Evolutionary conservation across 2,797 vertebrate genomes (phyloP).

Genomic region (Novumbra hubbsi): DNA sequence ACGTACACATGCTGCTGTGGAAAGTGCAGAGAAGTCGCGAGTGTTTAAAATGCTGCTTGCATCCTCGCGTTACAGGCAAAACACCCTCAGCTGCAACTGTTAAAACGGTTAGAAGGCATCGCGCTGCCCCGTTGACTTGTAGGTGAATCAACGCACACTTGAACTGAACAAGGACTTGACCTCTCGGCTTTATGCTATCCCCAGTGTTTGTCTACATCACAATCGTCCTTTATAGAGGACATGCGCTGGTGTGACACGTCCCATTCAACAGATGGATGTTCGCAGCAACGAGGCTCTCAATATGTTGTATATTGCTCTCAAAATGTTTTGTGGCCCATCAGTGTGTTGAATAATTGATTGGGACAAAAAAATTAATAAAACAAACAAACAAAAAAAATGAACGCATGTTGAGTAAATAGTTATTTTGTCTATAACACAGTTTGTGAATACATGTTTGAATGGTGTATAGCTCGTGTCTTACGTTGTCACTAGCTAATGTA

Average conservation of each 20-base stretch:
- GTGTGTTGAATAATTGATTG: constrained; percentile 1
- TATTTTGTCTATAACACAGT: neutral
- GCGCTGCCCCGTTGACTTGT: constrained; percentile 89
- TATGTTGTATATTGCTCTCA: constrained; percentile 81
- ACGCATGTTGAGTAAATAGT: neutral
- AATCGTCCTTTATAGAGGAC: constrained; percentile 95
- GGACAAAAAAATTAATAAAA: neutral
- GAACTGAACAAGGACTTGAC: constrained; percentile 96
- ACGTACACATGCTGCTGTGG: neutral
- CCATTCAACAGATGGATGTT: constrained; percentile 93
- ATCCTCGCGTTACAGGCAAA: neutral
- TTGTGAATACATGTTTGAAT: neutral
- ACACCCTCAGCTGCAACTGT: constrained; percentile 43
- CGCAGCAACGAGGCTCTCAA: constrained; percentile 78
- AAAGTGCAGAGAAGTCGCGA: neutral
- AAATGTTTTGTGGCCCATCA: constrained; percentile 68
- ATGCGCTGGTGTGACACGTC: constrained; percentile 91
- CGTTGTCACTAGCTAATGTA: neutral
- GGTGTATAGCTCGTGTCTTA: neutral
- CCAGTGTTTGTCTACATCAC: constrained; percentile 99
- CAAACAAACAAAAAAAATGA: neutral
- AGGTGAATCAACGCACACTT: constrained; percentile 95
- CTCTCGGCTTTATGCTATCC: constrained; percentile 93
- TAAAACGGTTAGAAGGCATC: constrained; percentile 62
- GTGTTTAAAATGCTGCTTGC: neutral